Evolutionary conservation across 2,797 vertebrate species (phyloP).

Genomic region (Micromesistius poutassou): DNA sequence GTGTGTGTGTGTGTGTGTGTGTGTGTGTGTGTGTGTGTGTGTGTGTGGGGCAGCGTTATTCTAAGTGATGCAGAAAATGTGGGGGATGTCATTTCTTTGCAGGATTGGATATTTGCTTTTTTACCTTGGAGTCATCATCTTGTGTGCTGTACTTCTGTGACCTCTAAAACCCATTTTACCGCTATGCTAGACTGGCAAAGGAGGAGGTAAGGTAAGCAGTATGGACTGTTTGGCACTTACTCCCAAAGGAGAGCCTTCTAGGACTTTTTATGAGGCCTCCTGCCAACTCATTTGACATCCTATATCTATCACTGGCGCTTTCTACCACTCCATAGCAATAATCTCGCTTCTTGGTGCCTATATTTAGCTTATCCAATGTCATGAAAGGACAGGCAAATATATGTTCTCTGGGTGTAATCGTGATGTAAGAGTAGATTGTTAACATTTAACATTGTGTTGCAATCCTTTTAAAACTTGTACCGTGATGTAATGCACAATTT

Average conservation of each 20-base stretch:
- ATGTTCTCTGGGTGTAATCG: slow-evolving; percentile 24
- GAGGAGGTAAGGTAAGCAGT: slow-evolving; percentile 49
- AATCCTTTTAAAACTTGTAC: background rate
- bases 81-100: too few relatives aligned
- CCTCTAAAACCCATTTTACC: slow-evolving; percentile 40
- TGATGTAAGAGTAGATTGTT: slow-evolving; percentile 31
- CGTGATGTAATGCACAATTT: background rate
- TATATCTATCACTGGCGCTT: slow-evolving; percentile 64
- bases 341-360: slow-evolving; percentile 54
- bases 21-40: too few relatives aligned
- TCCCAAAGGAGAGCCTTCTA: slow-evolving; percentile 55
- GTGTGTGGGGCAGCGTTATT: too few relatives aligned
- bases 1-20: too few relatives aligned
- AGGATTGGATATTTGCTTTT: background rate
- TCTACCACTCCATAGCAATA: slow-evolving; percentile 48
- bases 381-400: slow-evolving; percentile 42
- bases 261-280: slow-evolving; percentile 60
- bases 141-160: slow-evolving; percentile 22
- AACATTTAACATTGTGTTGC: background rate
- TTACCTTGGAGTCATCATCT: background rate
- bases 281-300: slow-evolving; percentile 56
- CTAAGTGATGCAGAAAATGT: too few relatives aligned
- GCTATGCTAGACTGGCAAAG: slow-evolving; percentile 38
- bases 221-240: slow-evolving; percentile 65
- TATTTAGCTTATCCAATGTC: slow-evolving; percentile 68